Evolutionary conservation across 2,888 invertebrate genomes (phyloP).

Genomic region (Dioctria rufipes): DNA sequence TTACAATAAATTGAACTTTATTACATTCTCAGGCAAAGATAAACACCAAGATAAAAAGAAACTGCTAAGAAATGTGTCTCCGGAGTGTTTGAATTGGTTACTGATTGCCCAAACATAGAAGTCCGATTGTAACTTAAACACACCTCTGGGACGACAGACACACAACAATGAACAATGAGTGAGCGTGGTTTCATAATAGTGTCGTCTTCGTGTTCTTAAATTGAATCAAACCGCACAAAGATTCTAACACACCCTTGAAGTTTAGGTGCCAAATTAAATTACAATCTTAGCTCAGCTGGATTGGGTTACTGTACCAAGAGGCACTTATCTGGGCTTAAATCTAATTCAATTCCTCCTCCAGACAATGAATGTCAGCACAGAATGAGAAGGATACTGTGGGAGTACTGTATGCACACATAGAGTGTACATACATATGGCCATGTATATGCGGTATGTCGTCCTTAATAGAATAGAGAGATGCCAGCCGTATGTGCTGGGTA

Average conservation of each 20-base stretch:
- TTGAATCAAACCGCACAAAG: conserved; percentile 47
- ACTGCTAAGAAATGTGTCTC: background rate
- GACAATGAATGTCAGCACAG: conserved; percentile 30
- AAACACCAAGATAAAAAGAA: no score
- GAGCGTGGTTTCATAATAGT: background rate
- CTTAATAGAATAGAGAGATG: conserved; percentile 38
- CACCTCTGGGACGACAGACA: background rate
- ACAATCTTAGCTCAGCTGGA: conserved; percentile 43
- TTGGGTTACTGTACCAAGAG: conserved; percentile 51
- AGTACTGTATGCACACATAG: no score
- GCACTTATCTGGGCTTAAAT: conserved; percentile 52
- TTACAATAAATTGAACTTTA: no score
- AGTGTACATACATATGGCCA: no score
- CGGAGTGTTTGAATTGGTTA: background rate
- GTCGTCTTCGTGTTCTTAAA: conserved; percentile 29
- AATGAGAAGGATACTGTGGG: background rate
- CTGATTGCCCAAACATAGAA: conserved; percentile 1
- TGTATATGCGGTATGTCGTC: background rate
- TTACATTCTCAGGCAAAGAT: no score
- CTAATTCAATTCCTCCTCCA: conserved; percentile 47
- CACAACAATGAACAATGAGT: background rate
- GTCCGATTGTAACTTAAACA: background rate
- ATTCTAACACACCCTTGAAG: conserved; percentile 25
- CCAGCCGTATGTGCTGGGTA: conserved; percentile 6
- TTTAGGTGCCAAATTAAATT: conserved; percentile 51